Evolutionary conservation across 2,888 invertebrate species (phyloP).

Genomic region (Agriopis marginaria): DNA sequence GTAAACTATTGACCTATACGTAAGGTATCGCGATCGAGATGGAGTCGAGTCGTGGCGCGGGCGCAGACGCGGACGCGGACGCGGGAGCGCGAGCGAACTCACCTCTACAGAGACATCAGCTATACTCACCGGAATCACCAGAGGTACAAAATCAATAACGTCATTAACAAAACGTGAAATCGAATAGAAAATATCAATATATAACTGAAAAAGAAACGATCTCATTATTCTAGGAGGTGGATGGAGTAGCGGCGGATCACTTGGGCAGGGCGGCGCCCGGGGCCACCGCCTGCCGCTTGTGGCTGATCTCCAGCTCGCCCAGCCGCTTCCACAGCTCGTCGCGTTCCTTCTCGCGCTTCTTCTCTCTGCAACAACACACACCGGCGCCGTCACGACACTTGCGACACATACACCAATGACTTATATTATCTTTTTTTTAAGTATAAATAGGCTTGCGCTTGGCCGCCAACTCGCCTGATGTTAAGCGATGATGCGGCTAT

Average conservation of each 20-base stretch:
- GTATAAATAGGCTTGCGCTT: too few relatives aligned
- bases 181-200: slow-evolving; percentile 83
- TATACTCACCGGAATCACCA: slow-evolving; percentile 66
- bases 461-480: too few relatives aligned
- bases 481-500: too few relatives aligned
- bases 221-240: slow-evolving; percentile 71
- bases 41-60: slow-evolving; percentile 33
- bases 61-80: slow-evolving; percentile 48
- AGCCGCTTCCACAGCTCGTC: slow-evolving; percentile 98
- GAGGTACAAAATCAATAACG: slow-evolving; percentile 82
- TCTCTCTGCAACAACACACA: slow-evolving; percentile 88
- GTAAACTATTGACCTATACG: slow-evolving; percentile 81
- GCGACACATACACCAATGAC: too few relatives aligned
- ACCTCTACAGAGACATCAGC: slow-evolving; percentile 52
- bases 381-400: background rate
- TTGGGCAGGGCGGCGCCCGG: slow-evolving; percentile 72
- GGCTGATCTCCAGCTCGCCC: slow-evolving; percentile 94
- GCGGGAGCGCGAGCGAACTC: slow-evolving; percentile 59
- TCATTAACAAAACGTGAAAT: slow-evolving; percentile 83
- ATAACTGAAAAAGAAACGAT: slow-evolving; percentile 80
- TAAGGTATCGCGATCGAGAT: slow-evolving; percentile 66
- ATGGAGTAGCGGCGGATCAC: slow-evolving; percentile 76
- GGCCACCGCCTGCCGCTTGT: slow-evolving; percentile 77
- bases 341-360: slow-evolving; percentile 97
- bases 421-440: too few relatives aligned